phyloP scores from a whole-genome alignment of 2,113 vertebrate species.

The Sorex fumeus region DNA sequence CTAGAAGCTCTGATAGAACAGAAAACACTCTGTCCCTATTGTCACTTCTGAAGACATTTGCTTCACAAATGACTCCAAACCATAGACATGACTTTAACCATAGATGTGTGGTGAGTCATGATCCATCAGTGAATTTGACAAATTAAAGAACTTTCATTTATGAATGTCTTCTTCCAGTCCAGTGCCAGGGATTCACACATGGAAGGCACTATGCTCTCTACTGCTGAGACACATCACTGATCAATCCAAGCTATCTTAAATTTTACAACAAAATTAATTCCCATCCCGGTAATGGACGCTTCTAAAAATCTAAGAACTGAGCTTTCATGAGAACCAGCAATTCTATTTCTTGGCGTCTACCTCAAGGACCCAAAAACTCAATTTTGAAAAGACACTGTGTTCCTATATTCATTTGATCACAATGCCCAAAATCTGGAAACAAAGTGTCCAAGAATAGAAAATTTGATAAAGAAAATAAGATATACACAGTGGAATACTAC shows the following conservation, averaged over 20 bases:
- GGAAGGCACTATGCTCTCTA: no score
- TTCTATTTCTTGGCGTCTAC: background rate
- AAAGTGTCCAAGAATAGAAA: background rate
- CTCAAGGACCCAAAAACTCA: background rate
- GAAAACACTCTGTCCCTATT: background rate
- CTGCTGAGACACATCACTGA: no score
- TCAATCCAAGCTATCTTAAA: background rate
- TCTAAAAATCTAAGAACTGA: background rate
- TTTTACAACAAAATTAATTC: background rate
- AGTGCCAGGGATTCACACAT: no score
- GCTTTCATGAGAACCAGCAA: background rate
- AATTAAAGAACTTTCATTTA: background rate
- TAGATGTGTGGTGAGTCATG: background rate
- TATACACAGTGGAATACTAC: background rate
- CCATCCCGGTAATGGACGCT: background rate
- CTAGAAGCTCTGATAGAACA: background rate
- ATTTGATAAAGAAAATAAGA: background rate
- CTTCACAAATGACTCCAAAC: background rate
- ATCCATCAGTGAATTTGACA: background rate
- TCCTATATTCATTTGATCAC: background rate
- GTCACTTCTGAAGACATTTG: background rate
- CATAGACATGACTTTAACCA: background rate
- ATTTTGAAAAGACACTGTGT: background rate
- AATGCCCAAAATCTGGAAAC: background rate
- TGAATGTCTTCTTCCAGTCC: background rate